Evolutionary conservation across 2,113 vertebrate species (phyloP).

Genomic region (Myodes glareolus): DNA sequence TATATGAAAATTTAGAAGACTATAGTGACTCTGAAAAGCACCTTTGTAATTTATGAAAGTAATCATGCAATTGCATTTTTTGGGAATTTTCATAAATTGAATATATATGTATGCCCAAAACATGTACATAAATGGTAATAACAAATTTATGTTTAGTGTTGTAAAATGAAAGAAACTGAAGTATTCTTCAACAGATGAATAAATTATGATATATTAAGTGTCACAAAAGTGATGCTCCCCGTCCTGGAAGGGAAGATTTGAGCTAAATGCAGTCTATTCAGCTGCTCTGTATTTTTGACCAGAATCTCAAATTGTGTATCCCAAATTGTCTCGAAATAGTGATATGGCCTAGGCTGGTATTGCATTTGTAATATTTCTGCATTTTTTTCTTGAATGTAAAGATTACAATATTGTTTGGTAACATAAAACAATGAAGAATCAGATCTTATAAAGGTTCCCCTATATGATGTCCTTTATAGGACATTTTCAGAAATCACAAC

Average conservation of each 20-base stretch:
- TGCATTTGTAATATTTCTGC: not conserved
- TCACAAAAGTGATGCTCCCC: not conserved
- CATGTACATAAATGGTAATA: not conserved
- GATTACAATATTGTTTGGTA: not conserved
- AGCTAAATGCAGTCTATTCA: not conserved
- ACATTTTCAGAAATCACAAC: not conserved
- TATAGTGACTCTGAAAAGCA: not conserved
- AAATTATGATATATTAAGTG: not conserved
- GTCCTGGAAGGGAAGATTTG: not conserved
- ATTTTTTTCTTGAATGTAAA: not conserved
- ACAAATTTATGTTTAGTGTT: not conserved
- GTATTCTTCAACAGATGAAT: not conserved
- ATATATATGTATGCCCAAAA: not conserved
- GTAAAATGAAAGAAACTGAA: not conserved
- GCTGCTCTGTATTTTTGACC: not conserved
- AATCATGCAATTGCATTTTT: not conserved
- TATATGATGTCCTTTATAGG: not conserved
- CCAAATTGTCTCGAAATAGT: not conserved
- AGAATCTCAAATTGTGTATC: not conserved
- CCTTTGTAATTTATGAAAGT: not conserved
- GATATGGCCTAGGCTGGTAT: not conserved
- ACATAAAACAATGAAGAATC: not conserved
- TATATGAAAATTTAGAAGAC: not conserved
- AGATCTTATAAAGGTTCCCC: not conserved
- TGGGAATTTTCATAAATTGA: not conserved